These are phyloP conservation scores for Aphis craccivora DNA, from an alignment of 1,140 invertebrate species.

Conservation along the genomic window DNA sequence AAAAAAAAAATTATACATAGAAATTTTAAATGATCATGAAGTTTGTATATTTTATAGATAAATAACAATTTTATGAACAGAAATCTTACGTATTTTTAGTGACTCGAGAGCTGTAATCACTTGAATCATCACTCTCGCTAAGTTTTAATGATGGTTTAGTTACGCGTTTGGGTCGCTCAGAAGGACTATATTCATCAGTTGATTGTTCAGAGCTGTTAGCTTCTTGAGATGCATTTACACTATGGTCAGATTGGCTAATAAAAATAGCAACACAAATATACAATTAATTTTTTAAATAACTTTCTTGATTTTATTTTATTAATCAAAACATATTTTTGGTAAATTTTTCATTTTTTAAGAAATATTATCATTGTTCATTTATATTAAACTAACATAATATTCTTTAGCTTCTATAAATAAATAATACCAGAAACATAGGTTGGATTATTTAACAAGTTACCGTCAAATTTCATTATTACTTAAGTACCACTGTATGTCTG, in stretches of 20 bases:
- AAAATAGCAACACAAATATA: background rate
- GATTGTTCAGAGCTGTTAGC: conserved; percentile 43
- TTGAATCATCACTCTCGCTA: conserved; percentile 34
- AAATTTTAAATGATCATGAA: background rate
- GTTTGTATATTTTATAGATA: background rate
- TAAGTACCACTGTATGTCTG: too few species aligned
- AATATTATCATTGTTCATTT: background rate
- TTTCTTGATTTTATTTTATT: too few species aligned
- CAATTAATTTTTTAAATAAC: background rate
- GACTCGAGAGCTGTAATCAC: conserved; percentile 28
- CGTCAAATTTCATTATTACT: background rate
- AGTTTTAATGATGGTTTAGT: conserved; percentile 41
- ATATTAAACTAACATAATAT: background rate
- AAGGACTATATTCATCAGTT: conserved; percentile 49
- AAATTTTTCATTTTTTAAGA: background rate
- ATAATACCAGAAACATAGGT: background rate
- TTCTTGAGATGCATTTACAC: conserved; percentile 25
- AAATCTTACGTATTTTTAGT: conserved; percentile 41
- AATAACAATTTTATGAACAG: background rate
- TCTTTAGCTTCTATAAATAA: background rate
- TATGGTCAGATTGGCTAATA: conserved; percentile 15
- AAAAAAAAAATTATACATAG: background rate
- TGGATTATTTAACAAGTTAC: background rate
- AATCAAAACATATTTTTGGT: too few species aligned
- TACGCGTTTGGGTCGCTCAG: conserved; percentile 35